These are phyloP conservation scores for Turdus rufiventris DNA, from an alignment of 2,113 vertebrate species.

Conservation along the genomic window DNA sequence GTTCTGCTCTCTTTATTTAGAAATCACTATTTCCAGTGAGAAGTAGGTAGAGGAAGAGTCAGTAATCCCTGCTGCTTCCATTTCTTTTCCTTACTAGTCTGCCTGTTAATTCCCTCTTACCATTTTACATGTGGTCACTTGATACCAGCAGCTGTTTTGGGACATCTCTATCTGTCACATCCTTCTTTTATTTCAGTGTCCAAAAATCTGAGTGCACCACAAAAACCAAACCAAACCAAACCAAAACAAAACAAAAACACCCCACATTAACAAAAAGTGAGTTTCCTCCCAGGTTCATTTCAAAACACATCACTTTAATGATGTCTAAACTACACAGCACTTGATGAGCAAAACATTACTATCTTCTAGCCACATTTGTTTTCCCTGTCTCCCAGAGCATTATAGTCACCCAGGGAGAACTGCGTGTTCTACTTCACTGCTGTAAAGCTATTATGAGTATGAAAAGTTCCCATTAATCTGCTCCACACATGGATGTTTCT, in stretches of 20 bases:
- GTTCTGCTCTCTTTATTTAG: not conserved
- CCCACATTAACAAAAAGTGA: not conserved
- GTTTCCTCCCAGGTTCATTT: not conserved
- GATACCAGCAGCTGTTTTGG: constrained; percentile 59
- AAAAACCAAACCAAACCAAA: not conserved
- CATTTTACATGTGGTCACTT: constrained; percentile 19
- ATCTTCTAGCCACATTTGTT: constrained; percentile 10
- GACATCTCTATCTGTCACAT: constrained; percentile 50
- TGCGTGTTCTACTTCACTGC: constrained; percentile 31
- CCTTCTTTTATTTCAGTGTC: constrained; percentile 27
- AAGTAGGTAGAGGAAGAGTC: not conserved
- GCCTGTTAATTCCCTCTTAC: not conserved
- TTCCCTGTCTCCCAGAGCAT: not conserved
- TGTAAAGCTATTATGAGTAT: constrained; percentile 60
- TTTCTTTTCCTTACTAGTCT: not conserved
- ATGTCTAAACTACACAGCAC: not conserved
- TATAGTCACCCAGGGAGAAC: constrained; percentile 11
- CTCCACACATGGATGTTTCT: constrained; percentile 69
- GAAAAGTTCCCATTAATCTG: constrained; percentile 70
- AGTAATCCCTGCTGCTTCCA: not conserved
- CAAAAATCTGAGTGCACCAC: constrained; percentile 3
- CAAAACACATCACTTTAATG: constrained; percentile 3
- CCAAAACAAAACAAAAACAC: not conserved
- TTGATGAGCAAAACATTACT: constrained; percentile 18
- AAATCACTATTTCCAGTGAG: not conserved